phyloP scores from a whole-genome alignment of 1,140 invertebrate species.

The Drosophila cardini region DNA sequence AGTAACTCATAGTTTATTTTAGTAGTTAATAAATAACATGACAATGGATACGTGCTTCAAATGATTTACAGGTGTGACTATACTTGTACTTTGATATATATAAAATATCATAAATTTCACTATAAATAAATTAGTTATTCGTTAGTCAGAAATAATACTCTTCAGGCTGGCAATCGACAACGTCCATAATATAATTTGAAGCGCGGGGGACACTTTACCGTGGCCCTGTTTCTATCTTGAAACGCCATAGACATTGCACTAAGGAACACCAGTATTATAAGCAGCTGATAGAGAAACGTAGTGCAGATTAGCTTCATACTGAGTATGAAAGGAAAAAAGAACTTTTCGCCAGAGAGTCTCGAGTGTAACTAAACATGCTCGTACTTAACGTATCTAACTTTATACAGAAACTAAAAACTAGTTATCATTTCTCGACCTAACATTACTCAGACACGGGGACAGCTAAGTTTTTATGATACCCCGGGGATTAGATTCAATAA shows the following conservation, averaged over 20 bases:
- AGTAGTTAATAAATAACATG: slow-evolving; percentile 7
- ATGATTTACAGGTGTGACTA: not conserved
- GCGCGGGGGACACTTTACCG: slow-evolving; percentile 6
- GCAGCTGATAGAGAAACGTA: slow-evolving; percentile 11
- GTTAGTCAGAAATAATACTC: too few relatives aligned
- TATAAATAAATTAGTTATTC: too few relatives aligned
- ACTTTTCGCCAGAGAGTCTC: slow-evolving; percentile 5
- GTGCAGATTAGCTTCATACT: slow-evolving; percentile 17
- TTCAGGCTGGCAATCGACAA: slow-evolving; percentile 32
- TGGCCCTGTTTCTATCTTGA: not conserved
- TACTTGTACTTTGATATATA: not conserved
- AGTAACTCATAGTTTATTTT: not conserved
- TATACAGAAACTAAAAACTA: slow-evolving; percentile 13
- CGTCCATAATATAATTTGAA: slow-evolving; percentile 20
- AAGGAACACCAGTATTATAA: slow-evolving; percentile 21
- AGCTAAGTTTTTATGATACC: slow-evolving; percentile 11
- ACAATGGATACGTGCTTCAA: not conserved
- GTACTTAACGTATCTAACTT: slow-evolving; percentile 11
- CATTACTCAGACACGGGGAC: slow-evolving; percentile 12
- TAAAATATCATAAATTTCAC: too few relatives aligned
- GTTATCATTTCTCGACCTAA: not conserved
- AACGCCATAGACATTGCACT: not conserved
- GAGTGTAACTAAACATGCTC: slow-evolving; percentile 20
- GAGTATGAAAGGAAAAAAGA: not conserved
- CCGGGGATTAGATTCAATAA: slow-evolving; percentile 15